A percentile compares a stretch with the other conserved stretches of the same genome.
phyloP scores from a whole-genome alignment of 2,797 vertebrate species.

The Salmo trutta region DNA sequence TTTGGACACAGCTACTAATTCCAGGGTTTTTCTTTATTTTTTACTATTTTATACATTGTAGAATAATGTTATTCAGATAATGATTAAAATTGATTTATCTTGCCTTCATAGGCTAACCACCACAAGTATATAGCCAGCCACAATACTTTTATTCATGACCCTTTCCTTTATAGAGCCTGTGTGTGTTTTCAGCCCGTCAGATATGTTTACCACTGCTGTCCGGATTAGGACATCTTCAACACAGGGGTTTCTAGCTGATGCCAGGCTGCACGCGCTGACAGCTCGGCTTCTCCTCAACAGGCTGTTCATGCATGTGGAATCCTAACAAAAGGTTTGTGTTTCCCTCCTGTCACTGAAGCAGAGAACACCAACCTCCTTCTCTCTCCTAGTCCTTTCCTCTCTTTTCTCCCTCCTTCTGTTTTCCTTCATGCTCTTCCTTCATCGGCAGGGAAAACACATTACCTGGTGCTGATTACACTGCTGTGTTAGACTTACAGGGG shows the following conservation, averaged over 20 bases:
- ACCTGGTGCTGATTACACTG: constrained; percentile 67
- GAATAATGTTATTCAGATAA: too few relatives aligned
- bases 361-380: constrained; percentile 22
- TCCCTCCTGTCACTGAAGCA: background rate
- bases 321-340: background rate
- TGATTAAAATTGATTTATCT: too few relatives aligned
- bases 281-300: background rate
- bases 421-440: constrained; percentile 64
- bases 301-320: background rate
- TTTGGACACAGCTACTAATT: too few relatives aligned
- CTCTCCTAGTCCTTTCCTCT: constrained; percentile 1
- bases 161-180: background rate
- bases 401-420: constrained; percentile 14
- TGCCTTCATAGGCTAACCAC: too few relatives aligned
- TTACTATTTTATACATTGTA: too few relatives aligned
- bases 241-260: background rate
- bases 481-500: constrained; percentile 36
- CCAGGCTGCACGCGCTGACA: background rate
- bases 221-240: background rate
- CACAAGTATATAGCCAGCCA: too few relatives aligned
- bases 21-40: too few relatives aligned
- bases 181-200: constrained; percentile 54
- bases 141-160: too few relatives aligned
- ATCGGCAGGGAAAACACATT: constrained; percentile 76
- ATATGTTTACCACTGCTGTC: background rate